Evolutionary conservation across 2,113 vertebrate species (phyloP).

Genomic region (Hippocampus abdominalis): DNA sequence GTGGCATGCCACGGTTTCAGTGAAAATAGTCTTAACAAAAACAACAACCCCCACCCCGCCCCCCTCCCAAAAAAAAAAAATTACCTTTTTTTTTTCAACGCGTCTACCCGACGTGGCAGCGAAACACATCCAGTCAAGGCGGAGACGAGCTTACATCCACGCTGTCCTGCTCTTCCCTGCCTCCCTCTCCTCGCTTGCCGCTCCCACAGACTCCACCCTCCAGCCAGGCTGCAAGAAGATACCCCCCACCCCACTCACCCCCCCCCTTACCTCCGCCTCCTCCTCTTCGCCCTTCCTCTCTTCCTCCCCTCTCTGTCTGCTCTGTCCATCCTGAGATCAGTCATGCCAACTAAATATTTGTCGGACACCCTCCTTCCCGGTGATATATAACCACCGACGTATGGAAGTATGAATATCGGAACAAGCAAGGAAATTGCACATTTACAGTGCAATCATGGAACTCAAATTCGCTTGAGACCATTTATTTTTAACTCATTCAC

Average conservation of each 20-base stretch:
- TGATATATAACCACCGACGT: background rate
- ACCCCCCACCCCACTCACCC: constrained; percentile 17
- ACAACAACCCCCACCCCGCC: too few species aligned
- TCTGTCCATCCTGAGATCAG: constrained; percentile 8
- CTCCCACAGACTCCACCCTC: constrained; percentile 68
- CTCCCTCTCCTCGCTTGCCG: constrained; percentile 50
- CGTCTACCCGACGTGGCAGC: constrained; percentile 18
- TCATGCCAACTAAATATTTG: background rate
- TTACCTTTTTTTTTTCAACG: background rate
- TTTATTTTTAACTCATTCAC: too few species aligned
- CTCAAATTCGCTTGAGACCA: too few species aligned
- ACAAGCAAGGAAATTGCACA: background rate
- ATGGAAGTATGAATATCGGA: background rate
- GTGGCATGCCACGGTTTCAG: constrained; percentile 21
- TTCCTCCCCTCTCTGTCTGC: constrained; percentile 21
- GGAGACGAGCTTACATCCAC: constrained; percentile 32
- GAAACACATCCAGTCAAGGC: constrained; percentile 45
- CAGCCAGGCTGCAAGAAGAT: constrained; percentile 58
- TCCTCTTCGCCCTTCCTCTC: constrained; percentile 14
- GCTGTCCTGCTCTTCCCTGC: constrained; percentile 31
- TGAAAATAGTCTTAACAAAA: background rate
- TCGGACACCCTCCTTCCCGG: background rate
- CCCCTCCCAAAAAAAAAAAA: background rate
- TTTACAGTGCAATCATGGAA: too few species aligned
- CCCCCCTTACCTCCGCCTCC: constrained; percentile 17